Base-by-base conservation (phyloP, 2,113 vertebrate species). In the Osmerus mordax region DNA sequence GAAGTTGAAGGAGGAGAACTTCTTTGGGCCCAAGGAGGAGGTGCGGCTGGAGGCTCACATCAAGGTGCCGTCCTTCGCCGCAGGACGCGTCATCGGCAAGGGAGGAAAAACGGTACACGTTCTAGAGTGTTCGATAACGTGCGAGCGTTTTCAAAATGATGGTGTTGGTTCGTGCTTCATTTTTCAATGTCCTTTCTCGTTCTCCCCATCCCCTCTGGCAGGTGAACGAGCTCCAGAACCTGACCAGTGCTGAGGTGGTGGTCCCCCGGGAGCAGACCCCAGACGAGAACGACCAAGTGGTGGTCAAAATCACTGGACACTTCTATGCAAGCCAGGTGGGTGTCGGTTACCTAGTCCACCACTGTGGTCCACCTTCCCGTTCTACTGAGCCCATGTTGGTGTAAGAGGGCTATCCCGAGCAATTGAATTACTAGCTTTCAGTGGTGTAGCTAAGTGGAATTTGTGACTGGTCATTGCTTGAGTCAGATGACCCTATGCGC, bases 321-420 rank as follows among this genome's bases (percentile, higher is more conserved):
- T 99, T 99, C 93, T 99, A 98, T 92, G 96, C 97, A 87, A 98
- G 97, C 89, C 97, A 99, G 96, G 97, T 96, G 71, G 89, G 85
- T 75, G 56, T 3, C 23, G 11, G 32, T 36, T 4, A 36, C 32
- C 32, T 36, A 36, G 7, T 36, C 32, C 32, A 36, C 32, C 32
- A 28, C 25, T 28, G 25, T 28, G 25, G 25, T 28, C 25, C 32
- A 36, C 32, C 32, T 36, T 4, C 7, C 32, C 3, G 32, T 36
- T 36, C 32, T 36, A 36, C 32, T 36, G 32, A 36, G 5, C 4
- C 32, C 32, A 6, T 36, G 32, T 36, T 36, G 32, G 4, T 36
- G 32, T 36, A 36, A 7, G 4, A 36, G 32, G 0, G 9, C 7
- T 47, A 47, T 47, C 41, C 7, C 41, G 7, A 47, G 41, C 7